A percentile compares a stretch with the other conserved stretches of the same genome.
Conservation (phyloP, 2,888 invertebrate species). For the Malthinus flaveolus region DNA sequence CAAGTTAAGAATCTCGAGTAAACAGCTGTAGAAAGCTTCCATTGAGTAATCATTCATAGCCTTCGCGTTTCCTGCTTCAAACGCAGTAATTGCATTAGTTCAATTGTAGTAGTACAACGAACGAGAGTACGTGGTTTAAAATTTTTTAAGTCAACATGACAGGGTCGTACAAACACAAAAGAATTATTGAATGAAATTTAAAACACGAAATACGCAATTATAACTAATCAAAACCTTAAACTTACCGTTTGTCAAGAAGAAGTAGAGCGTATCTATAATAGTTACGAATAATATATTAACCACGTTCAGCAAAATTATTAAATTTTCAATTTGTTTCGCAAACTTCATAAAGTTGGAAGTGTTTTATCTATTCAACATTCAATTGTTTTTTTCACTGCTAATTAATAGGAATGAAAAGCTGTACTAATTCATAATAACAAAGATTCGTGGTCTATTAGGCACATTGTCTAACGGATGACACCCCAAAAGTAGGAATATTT, state of each 20-base stretch:
- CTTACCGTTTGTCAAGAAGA: constrained; percentile 1
- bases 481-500: too few species aligned
- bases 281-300: too few species aligned
- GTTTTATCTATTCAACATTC: too few species aligned
- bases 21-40: constrained; percentile 21
- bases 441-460: too few species aligned
- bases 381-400: too few species aligned
- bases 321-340: too few species aligned
- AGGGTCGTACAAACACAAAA: constrained; percentile 1
- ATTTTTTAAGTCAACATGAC: constrained; percentile 10
- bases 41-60: constrained; percentile 19
- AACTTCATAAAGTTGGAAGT: too few species aligned
- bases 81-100: constrained; percentile 20
- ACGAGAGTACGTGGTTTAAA: neutral
- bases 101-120: constrained; percentile 9
- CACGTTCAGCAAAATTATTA: too few species aligned
- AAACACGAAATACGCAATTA: constrained; percentile 10
- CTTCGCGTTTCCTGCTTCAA: constrained; percentile 23
- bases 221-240: constrained; percentile 7
- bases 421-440: too few species aligned
- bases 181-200: constrained; percentile 7
- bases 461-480: too few species aligned
- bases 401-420: too few species aligned
- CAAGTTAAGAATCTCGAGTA: constrained; percentile 6
- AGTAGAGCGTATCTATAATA: neutral